Evolutionary conservation across 2,797 vertebrate genomes (phyloP).

Genomic region (Bucorvus abyssinicus): DNA sequence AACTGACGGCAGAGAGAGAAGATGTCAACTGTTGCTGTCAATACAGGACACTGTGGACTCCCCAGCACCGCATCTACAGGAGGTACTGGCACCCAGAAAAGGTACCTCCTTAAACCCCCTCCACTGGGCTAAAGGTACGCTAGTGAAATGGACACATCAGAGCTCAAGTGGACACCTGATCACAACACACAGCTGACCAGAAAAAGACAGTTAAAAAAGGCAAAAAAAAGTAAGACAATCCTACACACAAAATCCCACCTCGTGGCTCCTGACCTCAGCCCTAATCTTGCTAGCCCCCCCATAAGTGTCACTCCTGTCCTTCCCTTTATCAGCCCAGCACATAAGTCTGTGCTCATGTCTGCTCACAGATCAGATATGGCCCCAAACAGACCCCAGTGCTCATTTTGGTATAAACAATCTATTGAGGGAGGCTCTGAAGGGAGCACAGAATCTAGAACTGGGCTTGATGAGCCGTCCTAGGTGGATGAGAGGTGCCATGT

Average conservation of each 20-base stretch:
- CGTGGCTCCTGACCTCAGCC: neutral
- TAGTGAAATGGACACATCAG: neutral
- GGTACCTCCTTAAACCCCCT: neutral
- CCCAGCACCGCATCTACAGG: neutral
- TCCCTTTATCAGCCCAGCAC: neutral
- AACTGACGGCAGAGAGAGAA: neutral
- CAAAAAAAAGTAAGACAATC: neutral
- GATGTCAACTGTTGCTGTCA: neutral
- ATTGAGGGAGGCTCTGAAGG: neutral
- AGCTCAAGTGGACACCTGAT: neutral
- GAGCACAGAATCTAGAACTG: rapidly evolving
- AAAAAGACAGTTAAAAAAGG: neutral
- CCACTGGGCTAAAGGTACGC: neutral
- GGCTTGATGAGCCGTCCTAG: neutral
- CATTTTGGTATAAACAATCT: neutral
- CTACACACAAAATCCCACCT: neutral
- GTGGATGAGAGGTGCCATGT: no score
- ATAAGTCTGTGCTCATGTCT: neutral
- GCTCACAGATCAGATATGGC: neutral
- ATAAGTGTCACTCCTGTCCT: rapidly evolving
- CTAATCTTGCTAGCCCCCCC: neutral
- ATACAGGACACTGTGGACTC: neutral
- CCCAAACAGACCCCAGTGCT: rapidly evolving
- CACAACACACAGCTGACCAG: neutral
- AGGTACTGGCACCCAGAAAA: neutral